Conservation (phyloP, 2,797 vertebrate genomes). For the Sebastes melanostomus region DNA sequence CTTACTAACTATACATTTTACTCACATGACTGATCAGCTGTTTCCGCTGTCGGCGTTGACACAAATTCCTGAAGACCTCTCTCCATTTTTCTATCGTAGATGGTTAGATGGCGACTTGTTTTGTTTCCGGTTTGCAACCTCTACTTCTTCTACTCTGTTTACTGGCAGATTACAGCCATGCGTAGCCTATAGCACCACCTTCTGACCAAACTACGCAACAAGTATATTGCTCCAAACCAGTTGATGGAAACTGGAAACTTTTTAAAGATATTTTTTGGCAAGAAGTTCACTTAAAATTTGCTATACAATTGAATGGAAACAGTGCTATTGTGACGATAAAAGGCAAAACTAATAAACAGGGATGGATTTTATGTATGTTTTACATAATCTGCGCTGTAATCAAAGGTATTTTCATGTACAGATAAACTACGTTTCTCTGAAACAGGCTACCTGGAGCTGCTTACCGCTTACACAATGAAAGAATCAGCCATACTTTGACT, state of each 20-base stretch:
- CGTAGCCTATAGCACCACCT: background rate
- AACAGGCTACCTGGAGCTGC: slow-evolving; percentile 28
- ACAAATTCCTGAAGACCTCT: background rate
- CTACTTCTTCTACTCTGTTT: too few species aligned
- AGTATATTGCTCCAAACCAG: background rate
- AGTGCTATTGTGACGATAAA: background rate
- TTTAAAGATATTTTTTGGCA: background rate
- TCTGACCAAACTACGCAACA: background rate
- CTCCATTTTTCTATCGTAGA: too few species aligned
- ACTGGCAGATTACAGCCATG: too few species aligned
- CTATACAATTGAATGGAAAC: background rate
- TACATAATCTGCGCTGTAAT: slow-evolving; percentile 6
- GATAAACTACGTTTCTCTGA: background rate
- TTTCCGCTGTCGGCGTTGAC: background rate
- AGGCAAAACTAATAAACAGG: slow-evolving; percentile 19
- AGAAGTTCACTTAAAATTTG: background rate
- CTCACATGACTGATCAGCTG: too few species aligned
- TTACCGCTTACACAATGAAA: slow-evolving; percentile 26
- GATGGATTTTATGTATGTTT: background rate
- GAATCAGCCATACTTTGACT: slow-evolving; percentile 21
- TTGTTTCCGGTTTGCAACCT: too few species aligned
- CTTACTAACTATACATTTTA: too few species aligned
- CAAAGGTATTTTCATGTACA: background rate
- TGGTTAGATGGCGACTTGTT: too few species aligned
- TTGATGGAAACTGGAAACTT: background rate